These are phyloP conservation scores for Drosophila tani DNA, from an alignment of 1,140 invertebrate species.

Conservation along the genomic window DNA sequence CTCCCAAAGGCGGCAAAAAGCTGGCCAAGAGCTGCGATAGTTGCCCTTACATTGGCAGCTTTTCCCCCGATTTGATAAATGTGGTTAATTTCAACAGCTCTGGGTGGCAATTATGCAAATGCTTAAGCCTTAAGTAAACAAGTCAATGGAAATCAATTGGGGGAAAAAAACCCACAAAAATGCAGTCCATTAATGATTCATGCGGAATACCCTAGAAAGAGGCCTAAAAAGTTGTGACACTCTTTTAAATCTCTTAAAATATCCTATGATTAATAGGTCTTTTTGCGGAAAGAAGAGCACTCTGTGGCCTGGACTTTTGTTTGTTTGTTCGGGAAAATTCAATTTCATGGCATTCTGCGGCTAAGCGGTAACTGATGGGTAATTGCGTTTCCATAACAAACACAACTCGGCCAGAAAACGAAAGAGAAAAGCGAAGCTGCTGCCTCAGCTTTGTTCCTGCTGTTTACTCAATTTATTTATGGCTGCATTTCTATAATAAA, in stretches of 20 bases:
- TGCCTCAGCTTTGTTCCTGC: constrained; percentile 23
- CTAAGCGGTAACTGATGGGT: constrained; percentile 37
- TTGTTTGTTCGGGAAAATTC: constrained; percentile 15
- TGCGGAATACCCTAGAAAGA: constrained; percentile 9
- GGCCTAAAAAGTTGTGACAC: background rate
- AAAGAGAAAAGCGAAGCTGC: background rate
- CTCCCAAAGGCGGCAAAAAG: constrained; percentile 40
- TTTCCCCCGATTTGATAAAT: constrained; percentile 61
- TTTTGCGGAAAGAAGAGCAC: background rate
- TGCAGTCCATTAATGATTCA: background rate
- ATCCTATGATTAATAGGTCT: constrained; percentile 9
- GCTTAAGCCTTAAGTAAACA: constrained; percentile 38
- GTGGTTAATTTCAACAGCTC: constrained; percentile 56
- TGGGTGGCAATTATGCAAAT: constrained; percentile 72
- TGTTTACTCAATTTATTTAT: constrained; percentile 77
- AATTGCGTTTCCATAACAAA: constrained; percentile 35
- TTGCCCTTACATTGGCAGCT: background rate
- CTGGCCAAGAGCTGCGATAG: constrained; percentile 15
- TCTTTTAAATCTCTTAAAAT: constrained; percentile 1
- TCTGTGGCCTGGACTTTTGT: constrained; percentile 4
- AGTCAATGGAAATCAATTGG: constrained; percentile 53
- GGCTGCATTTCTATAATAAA: constrained; percentile 71
- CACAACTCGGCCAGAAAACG: constrained; percentile 2
- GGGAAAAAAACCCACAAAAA: background rate
- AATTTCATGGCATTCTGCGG: constrained; percentile 29